These are phyloP conservation scores for Diorhabda elongata DNA, from an alignment of 1,140 invertebrate species.

Conservation along the genomic window DNA sequence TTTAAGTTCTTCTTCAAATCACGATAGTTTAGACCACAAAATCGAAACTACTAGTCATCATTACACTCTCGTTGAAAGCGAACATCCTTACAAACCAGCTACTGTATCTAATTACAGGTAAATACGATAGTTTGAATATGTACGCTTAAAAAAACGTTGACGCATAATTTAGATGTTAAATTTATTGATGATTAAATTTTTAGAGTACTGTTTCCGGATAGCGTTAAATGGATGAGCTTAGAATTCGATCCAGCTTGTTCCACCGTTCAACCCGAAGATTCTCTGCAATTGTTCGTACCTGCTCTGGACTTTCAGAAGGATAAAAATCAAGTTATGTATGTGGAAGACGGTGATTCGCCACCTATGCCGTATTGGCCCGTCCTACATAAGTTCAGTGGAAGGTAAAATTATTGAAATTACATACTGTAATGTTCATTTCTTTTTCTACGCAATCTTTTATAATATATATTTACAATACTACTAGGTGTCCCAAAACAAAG, in stretches of 20 bases:
- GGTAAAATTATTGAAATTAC: slow-evolving; percentile 26
- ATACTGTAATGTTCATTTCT: background rate
- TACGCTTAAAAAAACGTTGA: background rate
- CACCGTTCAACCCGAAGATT: slow-evolving; percentile 91
- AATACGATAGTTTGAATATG: slow-evolving; percentile 18
- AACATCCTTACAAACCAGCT: slow-evolving; percentile 93
- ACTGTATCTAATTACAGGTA: slow-evolving; percentile 81
- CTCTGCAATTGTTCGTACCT: slow-evolving; percentile 83
- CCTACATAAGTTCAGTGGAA: slow-evolving; percentile 59
- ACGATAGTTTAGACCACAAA: slow-evolving; percentile 33
- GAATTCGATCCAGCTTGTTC: slow-evolving; percentile 92
- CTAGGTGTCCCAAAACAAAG: too few species aligned
- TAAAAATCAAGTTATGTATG: slow-evolving; percentile 14
- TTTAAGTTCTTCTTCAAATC: slow-evolving; percentile 29
- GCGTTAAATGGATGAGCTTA: slow-evolving; percentile 85
- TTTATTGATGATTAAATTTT: slow-evolving; percentile 19
- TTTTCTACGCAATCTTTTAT: too few species aligned
- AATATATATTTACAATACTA: too few species aligned
- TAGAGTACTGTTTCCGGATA: slow-evolving; percentile 82
- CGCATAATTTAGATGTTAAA: background rate
- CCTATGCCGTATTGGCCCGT: slow-evolving; percentile 64
- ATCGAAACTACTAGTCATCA: slow-evolving; percentile 71
- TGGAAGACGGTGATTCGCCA: slow-evolving; percentile 37
- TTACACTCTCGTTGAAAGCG: slow-evolving; percentile 91
- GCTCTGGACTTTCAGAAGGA: slow-evolving; percentile 27